Evolutionary conservation across 2,113 vertebrate species (phyloP).

Genomic region (Columbina picui): DNA sequence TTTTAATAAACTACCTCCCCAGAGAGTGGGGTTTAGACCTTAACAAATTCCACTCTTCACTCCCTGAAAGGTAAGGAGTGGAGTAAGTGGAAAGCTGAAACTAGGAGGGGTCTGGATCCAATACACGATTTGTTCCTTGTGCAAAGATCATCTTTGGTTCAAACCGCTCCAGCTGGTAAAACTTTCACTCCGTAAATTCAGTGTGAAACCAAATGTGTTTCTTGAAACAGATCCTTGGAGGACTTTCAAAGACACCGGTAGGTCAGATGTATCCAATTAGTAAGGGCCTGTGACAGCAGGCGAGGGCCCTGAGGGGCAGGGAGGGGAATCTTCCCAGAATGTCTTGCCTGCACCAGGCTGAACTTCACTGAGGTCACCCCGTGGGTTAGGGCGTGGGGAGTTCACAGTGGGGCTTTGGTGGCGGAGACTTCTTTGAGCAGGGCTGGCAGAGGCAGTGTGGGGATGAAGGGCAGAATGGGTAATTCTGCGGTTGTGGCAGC

Average conservation of each 20-base stretch:
- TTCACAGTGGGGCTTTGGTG: not conserved
- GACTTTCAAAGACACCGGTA: constrained; percentile 41
- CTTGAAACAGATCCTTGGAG: constrained; percentile 51
- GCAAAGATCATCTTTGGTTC: constrained; percentile 51
- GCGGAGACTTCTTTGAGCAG: not conserved
- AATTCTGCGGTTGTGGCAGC: accelerated
- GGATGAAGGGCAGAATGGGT: accelerated
- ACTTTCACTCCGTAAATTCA: constrained; percentile 66
- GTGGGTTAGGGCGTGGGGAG: not conserved
- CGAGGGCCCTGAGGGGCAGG: not conserved
- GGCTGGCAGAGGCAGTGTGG: accelerated
- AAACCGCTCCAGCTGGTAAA: constrained; percentile 60
- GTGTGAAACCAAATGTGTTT: constrained; percentile 66
- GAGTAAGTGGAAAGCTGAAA: constrained; percentile 12
- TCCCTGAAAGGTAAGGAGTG: not conserved
- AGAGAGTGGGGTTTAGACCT: not conserved
- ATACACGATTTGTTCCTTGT: constrained; percentile 20
- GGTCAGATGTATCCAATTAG: constrained; percentile 68
- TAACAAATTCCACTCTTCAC: not conserved
- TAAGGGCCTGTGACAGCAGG: constrained; percentile 23
- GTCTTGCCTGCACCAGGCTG: not conserved
- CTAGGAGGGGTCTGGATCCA: not conserved
- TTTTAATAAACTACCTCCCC: not conserved
- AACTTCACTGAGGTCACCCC: not conserved
- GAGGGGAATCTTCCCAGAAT: constrained; percentile 7